Base-by-base conservation (phyloP, 1,140 invertebrate species). In the Platorchestia sp. region DNA sequence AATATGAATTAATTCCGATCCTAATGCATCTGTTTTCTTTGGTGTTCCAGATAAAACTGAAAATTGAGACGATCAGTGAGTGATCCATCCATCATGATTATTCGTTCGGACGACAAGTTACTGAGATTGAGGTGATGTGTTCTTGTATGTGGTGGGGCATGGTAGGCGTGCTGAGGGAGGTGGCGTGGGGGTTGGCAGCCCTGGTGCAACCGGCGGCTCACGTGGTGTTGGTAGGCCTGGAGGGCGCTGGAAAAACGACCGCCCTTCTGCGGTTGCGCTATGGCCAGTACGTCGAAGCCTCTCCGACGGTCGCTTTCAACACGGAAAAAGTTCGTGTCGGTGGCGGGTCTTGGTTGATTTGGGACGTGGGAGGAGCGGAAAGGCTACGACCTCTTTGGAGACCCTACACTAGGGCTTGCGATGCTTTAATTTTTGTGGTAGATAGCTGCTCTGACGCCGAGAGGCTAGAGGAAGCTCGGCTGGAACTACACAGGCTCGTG, bases 251-350 rank as follows among this genome's bases (percentile, higher is more conserved):
- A 42, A 99, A 99, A 97, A 99, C 99, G 0, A 99, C 99, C 0
- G 99, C 99, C 86, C 98, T 99, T 41, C 99, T 99, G 97, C 98
- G 99, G 96, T 98, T 99, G 45, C 99, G 99, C 97, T 99, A 99
- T 97, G 98, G 99, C 97, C 99, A 99, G 97, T 99, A 99, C 97
- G 98, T 99, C 95, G 99, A 99, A 97, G 99, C 99, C 19, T 99
- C 99, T 95, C 99, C 99, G 40, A 99, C 99, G 0, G 99, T 99
- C 96, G 99, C 99, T 95, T 99, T 99, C 97, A 99, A 99, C 97
- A 99, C 99, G 97, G 99, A 99, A 97, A 99, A 99, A 97, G 98
- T 99, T 95, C 98, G 97, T 95, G 96, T 91, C 19, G 95, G 95
- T 97, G 98, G 98, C 96, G 98, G 99, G 93, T 98, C 98, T 97